These are phyloP conservation scores for Galago senegalensis DNA, from an alignment of 2,797 vertebrate species.

Conservation along the genomic window DNA sequence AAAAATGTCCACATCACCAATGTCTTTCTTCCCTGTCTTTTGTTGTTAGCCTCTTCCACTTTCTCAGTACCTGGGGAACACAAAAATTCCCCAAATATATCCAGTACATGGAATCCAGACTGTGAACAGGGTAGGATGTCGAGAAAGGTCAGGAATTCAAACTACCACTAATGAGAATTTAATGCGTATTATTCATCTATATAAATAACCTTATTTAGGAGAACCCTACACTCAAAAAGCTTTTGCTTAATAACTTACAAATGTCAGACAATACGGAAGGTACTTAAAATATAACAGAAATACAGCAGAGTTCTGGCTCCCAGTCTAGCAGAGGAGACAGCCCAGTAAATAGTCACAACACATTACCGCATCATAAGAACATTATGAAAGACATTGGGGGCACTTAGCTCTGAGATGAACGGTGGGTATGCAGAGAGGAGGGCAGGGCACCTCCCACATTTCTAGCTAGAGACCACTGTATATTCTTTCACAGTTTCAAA, in stretches of 20 bases:
- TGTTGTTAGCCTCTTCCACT: neutral
- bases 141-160: neutral
- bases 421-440: neutral
- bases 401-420: neutral
- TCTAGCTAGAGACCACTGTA: neutral
- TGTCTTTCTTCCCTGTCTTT: neutral
- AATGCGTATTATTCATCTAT: neutral
- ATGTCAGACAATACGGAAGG: neutral
- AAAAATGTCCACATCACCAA: neutral
- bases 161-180: neutral
- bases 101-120: neutral
- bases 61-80: neutral
- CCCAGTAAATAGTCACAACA: neutral
- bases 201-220: neutral
- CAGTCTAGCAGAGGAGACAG: neutral
- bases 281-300: neutral
- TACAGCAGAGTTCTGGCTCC: neutral
- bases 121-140: neutral
- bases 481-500: neutral
- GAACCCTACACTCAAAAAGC: constrained; percentile 13
- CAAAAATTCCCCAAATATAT: neutral
- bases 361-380: neutral
- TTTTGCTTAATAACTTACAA: neutral
- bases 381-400: neutral
- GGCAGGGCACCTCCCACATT: neutral